Evolutionary conservation across 2,888 invertebrate species (phyloP).

Genomic region (Mesorhabditis sp.): DNA sequence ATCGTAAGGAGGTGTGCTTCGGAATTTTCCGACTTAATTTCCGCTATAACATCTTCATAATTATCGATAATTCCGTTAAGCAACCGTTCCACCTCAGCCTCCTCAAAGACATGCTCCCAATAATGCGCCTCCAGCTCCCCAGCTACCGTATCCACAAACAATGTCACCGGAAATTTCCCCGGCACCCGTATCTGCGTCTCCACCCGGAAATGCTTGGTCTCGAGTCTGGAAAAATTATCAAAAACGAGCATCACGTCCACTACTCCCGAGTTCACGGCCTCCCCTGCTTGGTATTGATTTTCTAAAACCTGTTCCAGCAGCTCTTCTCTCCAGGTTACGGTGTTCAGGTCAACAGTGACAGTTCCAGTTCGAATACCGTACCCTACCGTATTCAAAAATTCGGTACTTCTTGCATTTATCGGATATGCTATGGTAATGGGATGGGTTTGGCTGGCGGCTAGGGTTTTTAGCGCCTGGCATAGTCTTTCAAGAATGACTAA

Average conservation of each 20-base stretch:
- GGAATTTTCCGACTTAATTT: too few relatives aligned
- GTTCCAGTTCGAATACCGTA: not conserved
- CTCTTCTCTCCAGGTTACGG: not conserved
- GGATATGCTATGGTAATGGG: conserved; percentile 5
- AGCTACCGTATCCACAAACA: not conserved
- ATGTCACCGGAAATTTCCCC: not conserved
- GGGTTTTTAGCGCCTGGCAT: not conserved
- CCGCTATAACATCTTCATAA: conserved; percentile 43
- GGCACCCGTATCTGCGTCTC: not conserved
- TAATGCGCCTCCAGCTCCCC: not conserved
- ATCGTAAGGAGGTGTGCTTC: too few relatives aligned
- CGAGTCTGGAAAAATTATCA: conserved; percentile 7
- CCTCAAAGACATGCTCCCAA: not conserved
- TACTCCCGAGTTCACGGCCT: not conserved
- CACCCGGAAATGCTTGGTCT: not conserved
- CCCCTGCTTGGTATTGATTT: not conserved
- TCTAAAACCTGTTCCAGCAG: not conserved
- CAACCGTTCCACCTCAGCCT: not conserved
- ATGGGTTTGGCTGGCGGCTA: not conserved
- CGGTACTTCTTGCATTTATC: not conserved
- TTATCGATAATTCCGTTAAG: not conserved
- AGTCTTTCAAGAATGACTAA: not conserved
- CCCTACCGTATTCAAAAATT: conserved; percentile 2
- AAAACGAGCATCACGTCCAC: conserved; percentile 16
- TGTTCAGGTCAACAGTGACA: not conserved